Percentiles rank a stretch among this genome's conserved stretches.
These are phyloP conservation scores for Xylocopa sonorina DNA, from an alignment of 1,140 invertebrate genomes.

Conservation along the genomic window DNA sequence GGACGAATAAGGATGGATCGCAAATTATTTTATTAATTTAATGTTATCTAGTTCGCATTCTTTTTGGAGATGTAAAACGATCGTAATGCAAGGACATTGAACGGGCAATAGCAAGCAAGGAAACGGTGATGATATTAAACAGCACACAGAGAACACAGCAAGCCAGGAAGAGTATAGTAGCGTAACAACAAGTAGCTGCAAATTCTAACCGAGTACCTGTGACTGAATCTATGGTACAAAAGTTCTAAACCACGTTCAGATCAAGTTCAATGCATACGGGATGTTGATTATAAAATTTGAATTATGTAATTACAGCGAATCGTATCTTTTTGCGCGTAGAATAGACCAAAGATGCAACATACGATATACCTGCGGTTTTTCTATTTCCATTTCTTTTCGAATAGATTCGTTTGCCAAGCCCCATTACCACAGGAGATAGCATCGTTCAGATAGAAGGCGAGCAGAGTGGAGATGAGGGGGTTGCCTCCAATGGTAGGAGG, in stretches of 20 bases:
- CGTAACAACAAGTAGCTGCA: neutral
- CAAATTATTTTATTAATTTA: neutral
- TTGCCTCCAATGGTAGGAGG: conserved; percentile 50
- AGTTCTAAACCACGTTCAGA: neutral
- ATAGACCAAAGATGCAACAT: conserved; percentile 13
- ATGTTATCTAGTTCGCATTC: neutral
- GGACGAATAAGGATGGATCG: neutral
- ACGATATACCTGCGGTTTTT: neutral
- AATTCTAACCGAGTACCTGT: neutral
- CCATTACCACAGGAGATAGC: conserved; percentile 61
- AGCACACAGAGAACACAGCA: neutral
- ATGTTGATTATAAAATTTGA: conserved; percentile 19
- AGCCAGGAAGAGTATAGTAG: neutral
- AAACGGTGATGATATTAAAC: neutral
- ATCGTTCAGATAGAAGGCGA: conserved; percentile 50
- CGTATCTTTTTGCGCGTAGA: conserved; percentile 7
- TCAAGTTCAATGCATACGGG: conserved; percentile 7
- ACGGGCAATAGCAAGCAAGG: neutral
- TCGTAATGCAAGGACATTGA: neutral
- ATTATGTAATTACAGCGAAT: conserved; percentile 21
- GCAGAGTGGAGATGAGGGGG: conserved; percentile 43
- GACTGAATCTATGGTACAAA: neutral
- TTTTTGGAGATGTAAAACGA: too few species aligned
- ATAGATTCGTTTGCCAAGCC: conserved; percentile 52
- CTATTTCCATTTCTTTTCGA: neutral